Evolutionary conservation across 1,140 invertebrate species (phyloP).

Genomic region (Drosophila setifemur): DNA sequence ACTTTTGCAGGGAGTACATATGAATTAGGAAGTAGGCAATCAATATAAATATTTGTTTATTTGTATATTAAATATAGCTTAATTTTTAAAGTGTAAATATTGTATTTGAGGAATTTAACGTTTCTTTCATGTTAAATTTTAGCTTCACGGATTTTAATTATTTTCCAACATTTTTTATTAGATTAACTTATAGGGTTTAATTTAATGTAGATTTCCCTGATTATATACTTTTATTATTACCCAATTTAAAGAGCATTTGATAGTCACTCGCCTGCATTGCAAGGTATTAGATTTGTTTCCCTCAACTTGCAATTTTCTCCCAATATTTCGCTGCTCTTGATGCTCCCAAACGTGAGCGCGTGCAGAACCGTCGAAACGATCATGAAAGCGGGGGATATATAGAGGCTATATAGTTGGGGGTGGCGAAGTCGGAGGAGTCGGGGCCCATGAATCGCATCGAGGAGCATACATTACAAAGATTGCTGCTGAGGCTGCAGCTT

Average conservation of each 20-base stretch:
- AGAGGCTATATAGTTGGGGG: neutral
- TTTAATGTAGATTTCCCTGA: no score
- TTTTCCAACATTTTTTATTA: no score
- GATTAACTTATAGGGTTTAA: neutral
- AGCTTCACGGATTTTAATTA: no score
- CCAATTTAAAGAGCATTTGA: constrained; percentile 8
- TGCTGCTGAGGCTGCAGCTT: constrained; percentile 41
- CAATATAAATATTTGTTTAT: no score
- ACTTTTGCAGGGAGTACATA: no score
- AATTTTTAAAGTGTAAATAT: no score
- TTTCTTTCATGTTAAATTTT: no score
- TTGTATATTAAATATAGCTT: no score
- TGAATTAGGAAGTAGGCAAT: no score
- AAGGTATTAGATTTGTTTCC: constrained; percentile 4
- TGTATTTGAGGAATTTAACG: no score
- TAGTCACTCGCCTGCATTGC: neutral
- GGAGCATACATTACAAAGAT: constrained; percentile 45
- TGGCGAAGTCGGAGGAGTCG: constrained; percentile 12
- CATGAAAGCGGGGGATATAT: constrained; percentile 9
- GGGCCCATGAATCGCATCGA: constrained; percentile 41
- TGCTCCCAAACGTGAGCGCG: constrained; percentile 51
- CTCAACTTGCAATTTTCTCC: constrained; percentile 36
- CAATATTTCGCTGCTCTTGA: constrained; percentile 46
- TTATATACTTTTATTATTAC: no score
- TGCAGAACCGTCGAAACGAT: constrained; percentile 46